These are phyloP conservation scores for Pseudococcus jackbeardsleyi DNA, from an alignment of 2,888 invertebrate species.

Conservation along the genomic window DNA sequence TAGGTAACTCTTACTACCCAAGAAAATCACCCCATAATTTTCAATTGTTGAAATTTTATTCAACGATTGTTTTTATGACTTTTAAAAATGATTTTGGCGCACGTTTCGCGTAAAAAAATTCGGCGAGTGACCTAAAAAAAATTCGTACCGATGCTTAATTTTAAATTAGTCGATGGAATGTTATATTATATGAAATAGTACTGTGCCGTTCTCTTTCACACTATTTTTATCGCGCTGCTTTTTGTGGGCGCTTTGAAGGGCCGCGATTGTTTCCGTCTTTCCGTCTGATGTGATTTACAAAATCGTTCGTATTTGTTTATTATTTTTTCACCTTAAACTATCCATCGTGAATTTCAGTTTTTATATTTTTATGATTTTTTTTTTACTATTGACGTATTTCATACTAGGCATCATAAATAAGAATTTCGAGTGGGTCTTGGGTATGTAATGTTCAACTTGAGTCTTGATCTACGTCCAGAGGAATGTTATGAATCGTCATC, in stretches of 20 bases:
- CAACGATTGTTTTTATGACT: background rate
- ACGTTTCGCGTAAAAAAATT: background rate
- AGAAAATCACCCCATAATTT: background rate
- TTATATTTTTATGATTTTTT: too few species aligned
- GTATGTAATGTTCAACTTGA: background rate
- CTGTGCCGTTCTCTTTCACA: conserved; percentile 21
- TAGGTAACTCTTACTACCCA: background rate
- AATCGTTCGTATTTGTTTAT: background rate
- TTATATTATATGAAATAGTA: conserved; percentile 13
- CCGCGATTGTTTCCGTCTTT: background rate
- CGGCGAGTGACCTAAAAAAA: conserved; percentile 30
- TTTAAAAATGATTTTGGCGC: background rate
- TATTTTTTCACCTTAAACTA: background rate
- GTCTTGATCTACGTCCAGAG: too few species aligned
- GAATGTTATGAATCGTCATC: too few species aligned
- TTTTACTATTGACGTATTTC: too few species aligned
- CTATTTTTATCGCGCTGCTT: conserved; percentile 57
- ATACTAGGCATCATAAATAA: background rate
- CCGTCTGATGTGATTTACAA: background rate
- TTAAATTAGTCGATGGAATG: conserved; percentile 43
- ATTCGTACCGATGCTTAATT: conserved; percentile 21
- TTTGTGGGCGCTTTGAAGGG: conserved; percentile 39
- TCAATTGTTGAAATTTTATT: background rate
- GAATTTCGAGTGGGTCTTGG: background rate
- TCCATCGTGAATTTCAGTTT: too few species aligned